Evolutionary conservation across 2,113 vertebrate genomes (phyloP).

Genomic region (Trochalopteron elliotii): DNA sequence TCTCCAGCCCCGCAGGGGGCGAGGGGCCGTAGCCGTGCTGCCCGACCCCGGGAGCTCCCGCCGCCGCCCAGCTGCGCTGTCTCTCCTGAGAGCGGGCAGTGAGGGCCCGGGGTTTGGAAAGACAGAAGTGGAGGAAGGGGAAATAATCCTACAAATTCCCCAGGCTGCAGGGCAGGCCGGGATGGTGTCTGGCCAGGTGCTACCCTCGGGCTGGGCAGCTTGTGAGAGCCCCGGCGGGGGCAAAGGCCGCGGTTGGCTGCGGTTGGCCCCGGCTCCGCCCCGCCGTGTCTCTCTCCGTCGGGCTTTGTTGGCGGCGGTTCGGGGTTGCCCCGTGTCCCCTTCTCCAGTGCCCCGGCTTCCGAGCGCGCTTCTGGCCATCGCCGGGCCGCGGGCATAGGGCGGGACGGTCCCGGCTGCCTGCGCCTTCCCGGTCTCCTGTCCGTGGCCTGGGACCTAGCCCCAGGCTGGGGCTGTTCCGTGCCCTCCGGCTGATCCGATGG

Average conservation of each 20-base stretch:
- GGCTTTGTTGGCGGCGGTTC: background rate
- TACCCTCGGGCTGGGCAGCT: background rate
- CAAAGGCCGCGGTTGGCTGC: background rate
- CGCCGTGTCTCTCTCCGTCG: background rate
- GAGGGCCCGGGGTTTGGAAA: background rate
- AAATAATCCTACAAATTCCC: background rate
- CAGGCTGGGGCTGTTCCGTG: no score
- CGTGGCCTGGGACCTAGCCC: no score
- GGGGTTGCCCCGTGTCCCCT: no score
- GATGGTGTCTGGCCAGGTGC: background rate
- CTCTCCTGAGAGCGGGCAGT: background rate
- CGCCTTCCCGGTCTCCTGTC: background rate
- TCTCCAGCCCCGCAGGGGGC: background rate
- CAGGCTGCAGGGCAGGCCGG: background rate
- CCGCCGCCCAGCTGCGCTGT: background rate
- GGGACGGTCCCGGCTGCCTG: background rate
- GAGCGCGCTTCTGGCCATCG: background rate
- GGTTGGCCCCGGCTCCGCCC: background rate
- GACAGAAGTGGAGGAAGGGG: background rate
- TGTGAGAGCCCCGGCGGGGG: background rate
- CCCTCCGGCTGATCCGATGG: background rate
- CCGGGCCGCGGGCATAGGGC: background rate
- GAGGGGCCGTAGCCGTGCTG: background rate
- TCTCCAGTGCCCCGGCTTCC: background rate
- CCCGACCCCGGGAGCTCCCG: no score